Conservation (phyloP, 2,113 vertebrate species). For the Zosterops lateralis region DNA sequence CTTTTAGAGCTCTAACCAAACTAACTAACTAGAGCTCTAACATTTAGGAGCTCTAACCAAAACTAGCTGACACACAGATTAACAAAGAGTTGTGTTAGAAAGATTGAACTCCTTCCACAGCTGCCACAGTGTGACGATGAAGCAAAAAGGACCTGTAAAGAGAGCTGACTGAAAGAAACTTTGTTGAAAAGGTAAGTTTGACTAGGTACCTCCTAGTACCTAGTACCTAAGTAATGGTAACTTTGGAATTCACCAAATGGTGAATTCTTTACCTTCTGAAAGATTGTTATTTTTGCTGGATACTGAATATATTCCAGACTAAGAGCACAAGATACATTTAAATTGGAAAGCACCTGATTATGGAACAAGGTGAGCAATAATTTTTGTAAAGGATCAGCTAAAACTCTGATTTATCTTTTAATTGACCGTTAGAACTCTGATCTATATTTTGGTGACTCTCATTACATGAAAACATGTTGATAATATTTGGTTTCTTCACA, state of each 20-base stretch:
- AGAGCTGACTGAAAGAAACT: background rate
- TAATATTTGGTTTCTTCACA: background rate
- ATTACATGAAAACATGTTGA: background rate
- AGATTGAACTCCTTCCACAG: background rate
- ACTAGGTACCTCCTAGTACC: background rate
- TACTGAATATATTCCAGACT: background rate
- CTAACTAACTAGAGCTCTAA: too few relatives aligned
- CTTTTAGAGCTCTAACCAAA: background rate
- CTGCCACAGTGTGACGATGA: background rate
- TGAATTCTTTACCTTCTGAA: background rate
- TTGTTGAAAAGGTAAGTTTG: slow-evolving; percentile 18
- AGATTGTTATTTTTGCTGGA: background rate
- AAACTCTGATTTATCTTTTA: background rate
- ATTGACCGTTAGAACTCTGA: background rate
- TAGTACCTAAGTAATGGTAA: background rate
- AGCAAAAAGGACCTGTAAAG: background rate
- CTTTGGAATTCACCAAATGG: background rate
- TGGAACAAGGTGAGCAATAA: background rate
- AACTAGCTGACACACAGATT: background rate
- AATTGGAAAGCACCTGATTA: background rate
- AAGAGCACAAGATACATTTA: background rate
- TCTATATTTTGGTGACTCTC: background rate
- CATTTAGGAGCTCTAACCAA: background rate
- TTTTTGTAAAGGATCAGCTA: background rate
- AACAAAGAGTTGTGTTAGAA: background rate